Conservation (phyloP, 2,113 vertebrate species). For the Rhynchomys soricoides region DNA sequence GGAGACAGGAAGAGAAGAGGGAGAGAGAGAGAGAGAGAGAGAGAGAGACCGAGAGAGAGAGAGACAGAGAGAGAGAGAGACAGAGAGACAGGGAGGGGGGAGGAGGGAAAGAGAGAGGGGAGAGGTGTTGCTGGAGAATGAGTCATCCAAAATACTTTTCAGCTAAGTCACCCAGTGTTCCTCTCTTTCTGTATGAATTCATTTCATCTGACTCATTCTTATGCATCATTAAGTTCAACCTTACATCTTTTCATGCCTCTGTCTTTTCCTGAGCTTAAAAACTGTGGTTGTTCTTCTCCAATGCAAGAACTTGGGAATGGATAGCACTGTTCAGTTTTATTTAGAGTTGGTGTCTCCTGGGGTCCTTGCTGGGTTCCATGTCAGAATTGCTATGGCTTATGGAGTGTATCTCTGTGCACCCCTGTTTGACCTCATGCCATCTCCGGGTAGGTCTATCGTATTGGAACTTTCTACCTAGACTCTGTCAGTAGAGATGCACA, state of each 20-base stretch:
- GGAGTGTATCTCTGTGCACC: fast-evolving
- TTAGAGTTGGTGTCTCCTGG: not conserved
- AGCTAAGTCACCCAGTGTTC: not conserved
- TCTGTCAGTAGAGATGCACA: not conserved
- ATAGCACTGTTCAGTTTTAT: not conserved
- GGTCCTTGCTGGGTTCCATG: not conserved
- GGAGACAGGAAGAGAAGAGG: no score
- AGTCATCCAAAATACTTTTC: not conserved
- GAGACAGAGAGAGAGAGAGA: not conserved
- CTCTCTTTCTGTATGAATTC: not conserved
- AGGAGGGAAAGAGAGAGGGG: fast-evolving
- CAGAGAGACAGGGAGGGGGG: not conserved
- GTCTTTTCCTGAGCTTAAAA: not conserved
- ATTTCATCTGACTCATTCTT: not conserved
- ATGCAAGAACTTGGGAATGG: not conserved
- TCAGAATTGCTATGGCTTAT: not conserved
- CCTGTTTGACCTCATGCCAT: fast-evolving
- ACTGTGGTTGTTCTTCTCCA: not conserved
- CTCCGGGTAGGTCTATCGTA: not conserved
- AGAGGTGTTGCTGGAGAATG: not conserved
- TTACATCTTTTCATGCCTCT: not conserved
- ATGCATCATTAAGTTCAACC: not conserved
- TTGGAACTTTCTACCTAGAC: not conserved
- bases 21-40: no score
- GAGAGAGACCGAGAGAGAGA: no score